phyloP scores from a whole-genome alignment of 2,113 vertebrate species.

The Eolophus roseicapilla region DNA sequence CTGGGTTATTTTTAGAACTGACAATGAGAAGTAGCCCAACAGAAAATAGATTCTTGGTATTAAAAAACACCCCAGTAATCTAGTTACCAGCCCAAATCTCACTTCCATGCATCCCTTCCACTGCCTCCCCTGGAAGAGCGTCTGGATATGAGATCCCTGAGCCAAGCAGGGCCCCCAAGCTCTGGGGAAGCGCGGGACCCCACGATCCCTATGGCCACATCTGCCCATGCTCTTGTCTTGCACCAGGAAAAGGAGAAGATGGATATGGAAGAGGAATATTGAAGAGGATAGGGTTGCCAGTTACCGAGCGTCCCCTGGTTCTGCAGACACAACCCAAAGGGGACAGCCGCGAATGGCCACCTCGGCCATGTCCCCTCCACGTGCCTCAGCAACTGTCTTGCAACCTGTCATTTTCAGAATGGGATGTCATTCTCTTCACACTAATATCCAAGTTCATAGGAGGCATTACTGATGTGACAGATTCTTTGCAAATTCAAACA shows the following conservation, averaged over 20 bases:
- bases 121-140: neutral
- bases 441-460: neutral
- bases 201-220: neutral
- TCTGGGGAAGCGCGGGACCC: neutral
- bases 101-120: neutral
- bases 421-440: neutral
- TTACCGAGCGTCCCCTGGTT: neutral
- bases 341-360: neutral
- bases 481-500: neutral
- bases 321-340: neutral
- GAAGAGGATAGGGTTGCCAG: neutral
- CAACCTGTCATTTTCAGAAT: neutral
- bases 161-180: neutral
- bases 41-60: neutral
- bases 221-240: too few species aligned
- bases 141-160: neutral
- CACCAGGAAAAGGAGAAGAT: neutral
- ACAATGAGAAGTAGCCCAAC: neutral
- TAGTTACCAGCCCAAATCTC: neutral
- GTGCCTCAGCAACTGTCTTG: fast-evolving
- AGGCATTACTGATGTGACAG: neutral
- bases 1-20: neutral
- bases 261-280: neutral
- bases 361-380: neutral
- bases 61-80: fast-evolving